Conservation (phyloP, 2,888 invertebrate species). For the Caenorhabditis zanzibari region DNA sequence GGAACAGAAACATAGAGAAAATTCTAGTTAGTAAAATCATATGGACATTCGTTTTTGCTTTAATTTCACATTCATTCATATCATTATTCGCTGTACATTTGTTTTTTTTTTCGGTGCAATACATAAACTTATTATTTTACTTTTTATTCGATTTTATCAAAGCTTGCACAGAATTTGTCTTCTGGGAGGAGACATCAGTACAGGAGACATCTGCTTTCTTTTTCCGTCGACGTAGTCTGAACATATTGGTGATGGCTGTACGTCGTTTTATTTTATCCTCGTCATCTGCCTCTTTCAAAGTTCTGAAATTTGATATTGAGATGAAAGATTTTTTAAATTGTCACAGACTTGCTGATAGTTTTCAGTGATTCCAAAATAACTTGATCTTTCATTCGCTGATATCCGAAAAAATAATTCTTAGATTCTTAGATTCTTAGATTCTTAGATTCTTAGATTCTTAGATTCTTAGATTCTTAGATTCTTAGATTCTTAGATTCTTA, state of each 20-base stretch:
- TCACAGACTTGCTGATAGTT: conserved; percentile 29
- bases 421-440: too few relatives aligned
- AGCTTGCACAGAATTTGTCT: conserved; percentile 28
- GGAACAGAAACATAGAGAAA: not conserved
- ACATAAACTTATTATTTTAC: conserved; percentile 10
- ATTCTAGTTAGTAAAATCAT: too few relatives aligned
- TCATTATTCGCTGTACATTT: not conserved
- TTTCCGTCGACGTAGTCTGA: conserved; percentile 10
- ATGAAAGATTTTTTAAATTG: too few relatives aligned
- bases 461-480: too few relatives aligned
- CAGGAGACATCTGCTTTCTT: not conserved
- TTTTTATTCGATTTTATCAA: conserved; percentile 24
- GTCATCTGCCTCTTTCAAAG: conserved; percentile 33
- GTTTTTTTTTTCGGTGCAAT: too few relatives aligned
- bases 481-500: too few relatives aligned
- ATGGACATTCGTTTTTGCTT: too few relatives aligned
- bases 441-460: too few relatives aligned
- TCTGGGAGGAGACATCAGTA: conserved; percentile 13
- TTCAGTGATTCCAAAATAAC: conserved; percentile 35
- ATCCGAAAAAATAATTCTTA: conserved; percentile 14
- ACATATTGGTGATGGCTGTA: conserved; percentile 3
- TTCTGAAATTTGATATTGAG: conserved; percentile 6
- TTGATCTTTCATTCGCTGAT: conserved; percentile 37
- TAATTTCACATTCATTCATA: not conserved
- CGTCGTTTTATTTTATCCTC: conserved; percentile 33